Evolutionary conservation across 1,140 invertebrate genomes (phyloP).

Genomic region (Zaprionus ornatus): DNA sequence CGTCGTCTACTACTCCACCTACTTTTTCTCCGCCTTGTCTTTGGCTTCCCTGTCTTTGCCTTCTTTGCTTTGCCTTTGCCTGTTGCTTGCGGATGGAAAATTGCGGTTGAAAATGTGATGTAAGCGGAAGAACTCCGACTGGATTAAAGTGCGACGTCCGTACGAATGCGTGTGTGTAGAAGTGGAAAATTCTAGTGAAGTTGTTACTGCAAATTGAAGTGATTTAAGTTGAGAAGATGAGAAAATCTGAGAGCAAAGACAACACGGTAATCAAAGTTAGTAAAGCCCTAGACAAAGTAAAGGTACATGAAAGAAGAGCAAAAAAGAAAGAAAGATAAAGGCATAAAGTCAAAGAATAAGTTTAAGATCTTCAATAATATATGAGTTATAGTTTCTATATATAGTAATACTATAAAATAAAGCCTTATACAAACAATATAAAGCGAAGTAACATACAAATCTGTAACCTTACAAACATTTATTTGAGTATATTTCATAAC

Average conservation of each 20-base stretch:
- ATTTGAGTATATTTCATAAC: too few species aligned
- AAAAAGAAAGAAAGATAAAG: not conserved
- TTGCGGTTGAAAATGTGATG: conserved; percentile 42
- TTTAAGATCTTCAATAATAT: too few species aligned
- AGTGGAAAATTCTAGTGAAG: conserved; percentile 5
- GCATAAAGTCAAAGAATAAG: too few species aligned
- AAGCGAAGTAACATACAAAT: too few species aligned
- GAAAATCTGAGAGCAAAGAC: not conserved
- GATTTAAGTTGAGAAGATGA: not conserved
- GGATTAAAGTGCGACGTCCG: conserved; percentile 10
- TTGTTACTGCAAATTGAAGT: conserved; percentile 16
- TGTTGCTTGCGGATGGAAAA: conserved; percentile 42
- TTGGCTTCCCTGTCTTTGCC: not conserved
- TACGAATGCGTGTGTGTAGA: conserved; percentile 1
- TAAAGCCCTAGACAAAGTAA: not conserved
- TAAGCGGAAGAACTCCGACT: conserved; percentile 32
- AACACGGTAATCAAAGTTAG: not conserved
- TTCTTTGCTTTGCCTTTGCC: conserved; percentile 2
- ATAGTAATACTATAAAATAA: too few species aligned
- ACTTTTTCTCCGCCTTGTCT: too few species aligned
- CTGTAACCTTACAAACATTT: too few species aligned
- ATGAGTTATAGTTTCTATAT: too few species aligned
- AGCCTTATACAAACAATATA: too few species aligned
- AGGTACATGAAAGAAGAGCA: not conserved
- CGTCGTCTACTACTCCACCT: not conserved